A percentile compares a stretch with the other conserved stretches of the same genome.
Evolutionary conservation across 2,797 vertebrate genomes (phyloP).

Genomic region (Garrulus glandarius): DNA sequence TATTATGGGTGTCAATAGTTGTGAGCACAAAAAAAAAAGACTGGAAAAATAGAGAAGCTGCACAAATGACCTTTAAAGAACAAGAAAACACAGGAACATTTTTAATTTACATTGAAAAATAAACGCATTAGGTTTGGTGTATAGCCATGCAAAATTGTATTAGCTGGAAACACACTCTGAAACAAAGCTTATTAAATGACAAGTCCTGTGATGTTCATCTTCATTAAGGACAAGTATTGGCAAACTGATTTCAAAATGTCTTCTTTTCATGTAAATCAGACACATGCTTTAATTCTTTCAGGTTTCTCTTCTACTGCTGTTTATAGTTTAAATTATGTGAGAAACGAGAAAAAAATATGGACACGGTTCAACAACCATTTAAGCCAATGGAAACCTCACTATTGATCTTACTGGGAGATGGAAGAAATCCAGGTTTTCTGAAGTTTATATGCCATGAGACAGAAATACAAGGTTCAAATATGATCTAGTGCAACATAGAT

Average conservation of each 20-base stretch:
- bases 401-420: not conserved
- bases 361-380: not conserved
- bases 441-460: not conserved
- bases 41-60: not conserved
- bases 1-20: not conserved
- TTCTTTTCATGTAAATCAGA: not conserved
- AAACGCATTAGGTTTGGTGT: constrained; percentile 9
- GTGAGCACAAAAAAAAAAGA: not conserved
- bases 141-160: constrained; percentile 49
- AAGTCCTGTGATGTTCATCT: constrained; percentile 45
- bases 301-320: not conserved
- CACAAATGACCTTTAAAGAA: not conserved
- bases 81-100: not conserved
- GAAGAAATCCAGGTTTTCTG: not conserved
- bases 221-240: constrained; percentile 7
- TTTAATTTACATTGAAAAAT: constrained; percentile 43
- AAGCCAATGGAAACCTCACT: not conserved
- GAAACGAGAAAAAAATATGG: not conserved
- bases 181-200: constrained; percentile 1
- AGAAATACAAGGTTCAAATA: not conserved
- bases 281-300: not conserved
- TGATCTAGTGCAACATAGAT: not conserved
- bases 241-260: not conserved
- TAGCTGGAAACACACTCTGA: constrained; percentile 16
- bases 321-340: not conserved